Conservation (phyloP, 2,113 vertebrate species). For the Arenaria interpres region DNA sequence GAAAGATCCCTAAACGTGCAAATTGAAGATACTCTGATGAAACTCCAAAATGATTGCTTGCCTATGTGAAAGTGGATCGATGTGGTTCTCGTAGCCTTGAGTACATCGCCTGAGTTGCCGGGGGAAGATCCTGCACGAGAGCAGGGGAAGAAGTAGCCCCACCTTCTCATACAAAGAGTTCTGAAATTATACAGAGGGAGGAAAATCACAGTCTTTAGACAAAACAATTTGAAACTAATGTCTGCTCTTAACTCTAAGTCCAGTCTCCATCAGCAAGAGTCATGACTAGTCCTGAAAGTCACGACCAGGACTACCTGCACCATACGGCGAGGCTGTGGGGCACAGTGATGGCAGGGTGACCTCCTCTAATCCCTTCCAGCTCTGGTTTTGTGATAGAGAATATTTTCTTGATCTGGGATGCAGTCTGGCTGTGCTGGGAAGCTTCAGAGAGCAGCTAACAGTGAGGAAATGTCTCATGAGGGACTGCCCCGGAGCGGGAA, state of each 20-base stretch:
- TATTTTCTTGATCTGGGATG: neutral
- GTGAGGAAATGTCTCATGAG: neutral
- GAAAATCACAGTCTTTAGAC: neutral
- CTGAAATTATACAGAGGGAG: neutral
- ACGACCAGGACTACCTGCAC: neutral
- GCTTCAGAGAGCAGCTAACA: neutral
- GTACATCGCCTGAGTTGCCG: neutral
- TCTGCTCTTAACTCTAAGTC: neutral
- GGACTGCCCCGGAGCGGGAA: neutral
- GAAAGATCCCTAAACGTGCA: neutral
- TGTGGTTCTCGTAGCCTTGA: neutral
- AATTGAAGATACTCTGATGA: neutral
- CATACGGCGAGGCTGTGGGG: neutral
- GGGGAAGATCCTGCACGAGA: neutral
- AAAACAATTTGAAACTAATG: neutral
- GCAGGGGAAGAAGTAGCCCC: neutral
- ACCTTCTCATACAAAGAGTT: neutral
- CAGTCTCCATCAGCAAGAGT: neutral
- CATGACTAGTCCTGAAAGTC: neutral
- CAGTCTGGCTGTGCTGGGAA: neutral
- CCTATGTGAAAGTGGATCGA: neutral
- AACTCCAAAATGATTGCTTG: neutral
- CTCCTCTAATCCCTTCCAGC: neutral
- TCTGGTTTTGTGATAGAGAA: neutral
- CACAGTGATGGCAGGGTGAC: neutral